Evolutionary conservation across 2,888 invertebrate genomes (phyloP).

Genomic region (Acleris holmiana): DNA sequence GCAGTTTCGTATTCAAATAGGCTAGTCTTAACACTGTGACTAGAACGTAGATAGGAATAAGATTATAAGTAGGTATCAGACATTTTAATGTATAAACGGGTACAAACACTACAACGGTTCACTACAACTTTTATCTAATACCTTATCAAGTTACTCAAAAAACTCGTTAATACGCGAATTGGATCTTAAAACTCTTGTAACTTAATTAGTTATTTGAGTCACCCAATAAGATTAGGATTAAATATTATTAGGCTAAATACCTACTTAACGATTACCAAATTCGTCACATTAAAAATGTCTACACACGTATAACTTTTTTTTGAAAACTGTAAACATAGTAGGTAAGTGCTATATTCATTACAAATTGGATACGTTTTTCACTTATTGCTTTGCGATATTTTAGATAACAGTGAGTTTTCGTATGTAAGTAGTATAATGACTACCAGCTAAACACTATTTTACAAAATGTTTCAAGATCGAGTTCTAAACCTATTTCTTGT

Average conservation of each 20-base stretch:
- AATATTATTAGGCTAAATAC: slow-evolving; percentile 16
- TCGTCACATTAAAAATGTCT: slow-evolving; percentile 28
- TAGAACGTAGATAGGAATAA: slow-evolving; percentile 81
- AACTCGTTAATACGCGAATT: background rate
- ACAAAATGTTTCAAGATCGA: slow-evolving; percentile 31
- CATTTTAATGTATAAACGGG: slow-evolving; percentile 56
- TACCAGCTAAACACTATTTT: slow-evolving; percentile 25
- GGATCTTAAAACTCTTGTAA: background rate
- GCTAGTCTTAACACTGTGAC: slow-evolving; percentile 80
- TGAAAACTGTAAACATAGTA: slow-evolving; percentile 8
- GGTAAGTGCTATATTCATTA: slow-evolving; percentile 6
- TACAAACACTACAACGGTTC: slow-evolving; percentile 64
- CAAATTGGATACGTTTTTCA: slow-evolving; percentile 21
- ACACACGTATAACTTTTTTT: slow-evolving; percentile 11
- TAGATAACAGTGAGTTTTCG: background rate
- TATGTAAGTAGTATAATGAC: slow-evolving; percentile 4
- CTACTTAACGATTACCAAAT: slow-evolving; percentile 36
- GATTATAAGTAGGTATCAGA: slow-evolving; percentile 67
- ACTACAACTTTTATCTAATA: slow-evolving; percentile 47
- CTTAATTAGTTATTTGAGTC: slow-evolving; percentile 6
- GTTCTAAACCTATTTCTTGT: slow-evolving; percentile 59
- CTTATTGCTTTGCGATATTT: slow-evolving; percentile 28
- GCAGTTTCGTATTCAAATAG: slow-evolving; percentile 53
- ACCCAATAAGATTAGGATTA: slow-evolving; percentile 20
- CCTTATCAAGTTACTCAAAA: slow-evolving; percentile 24